Conservation (phyloP, 2,888 invertebrate genomes). For the Oxyteleia sp. region DNA sequence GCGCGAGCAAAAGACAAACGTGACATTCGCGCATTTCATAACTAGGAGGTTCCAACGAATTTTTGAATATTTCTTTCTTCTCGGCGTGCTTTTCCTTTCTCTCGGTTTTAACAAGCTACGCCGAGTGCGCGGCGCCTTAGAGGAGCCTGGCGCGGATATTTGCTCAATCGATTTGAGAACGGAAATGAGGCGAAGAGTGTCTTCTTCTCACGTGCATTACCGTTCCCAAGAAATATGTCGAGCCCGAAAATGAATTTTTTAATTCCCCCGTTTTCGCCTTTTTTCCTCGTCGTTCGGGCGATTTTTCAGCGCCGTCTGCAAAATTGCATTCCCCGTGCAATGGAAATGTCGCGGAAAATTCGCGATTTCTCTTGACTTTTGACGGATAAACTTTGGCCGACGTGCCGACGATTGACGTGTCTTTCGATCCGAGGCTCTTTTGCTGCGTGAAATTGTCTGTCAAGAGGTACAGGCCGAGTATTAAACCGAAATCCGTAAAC, state of each 20-base stretch:
- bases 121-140: conserved; percentile 35
- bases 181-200: conserved; percentile 67
- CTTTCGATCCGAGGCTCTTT: conserved; percentile 35
- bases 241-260: conserved; percentile 49
- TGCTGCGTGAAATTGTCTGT: conserved; percentile 69
- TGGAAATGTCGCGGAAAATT: conserved; percentile 29
- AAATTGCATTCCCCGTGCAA: conserved; percentile 19
- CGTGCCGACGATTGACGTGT: conserved; percentile 39
- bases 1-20: conserved; percentile 54
- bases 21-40: conserved; percentile 63
- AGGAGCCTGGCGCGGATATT: conserved; percentile 62
- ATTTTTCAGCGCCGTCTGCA: conserved; percentile 25
- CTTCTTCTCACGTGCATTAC: conserved; percentile 63
- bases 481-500: conserved; percentile 45
- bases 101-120: conserved; percentile 62
- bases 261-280: conserved; percentile 25
- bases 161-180: conserved; percentile 69
- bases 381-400: conserved; percentile 31
- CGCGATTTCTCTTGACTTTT: conserved; percentile 31
- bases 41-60: conserved; percentile 29
- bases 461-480: conserved; percentile 22
- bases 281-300: neutral
- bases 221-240: conserved; percentile 35
- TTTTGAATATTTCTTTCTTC: conserved; percentile 50
- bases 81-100: conserved; percentile 14